These are phyloP conservation scores for Psephotus haematonotus DNA, from an alignment of 2,113 vertebrate genomes.

Conservation along the genomic window DNA sequence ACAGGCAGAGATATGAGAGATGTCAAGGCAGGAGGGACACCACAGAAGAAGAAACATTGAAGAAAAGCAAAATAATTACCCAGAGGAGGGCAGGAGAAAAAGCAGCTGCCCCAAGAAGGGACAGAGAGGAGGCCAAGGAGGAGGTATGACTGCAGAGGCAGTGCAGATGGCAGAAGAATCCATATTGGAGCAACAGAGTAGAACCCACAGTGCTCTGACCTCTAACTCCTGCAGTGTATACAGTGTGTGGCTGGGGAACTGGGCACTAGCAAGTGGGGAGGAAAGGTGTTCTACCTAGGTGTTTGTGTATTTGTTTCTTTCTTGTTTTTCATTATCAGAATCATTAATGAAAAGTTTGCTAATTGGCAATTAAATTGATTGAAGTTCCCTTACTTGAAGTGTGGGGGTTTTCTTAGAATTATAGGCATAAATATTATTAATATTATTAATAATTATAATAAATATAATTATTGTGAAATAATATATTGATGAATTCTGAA, in stretches of 20 bases:
- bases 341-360: neutral
- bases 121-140: neutral
- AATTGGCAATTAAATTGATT: neutral
- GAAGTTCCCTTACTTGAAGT: neutral
- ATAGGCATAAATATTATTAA: neutral
- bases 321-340: neutral
- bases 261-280: neutral
- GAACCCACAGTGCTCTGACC: neutral
- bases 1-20: neutral
- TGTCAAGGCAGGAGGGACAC: neutral
- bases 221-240: neutral
- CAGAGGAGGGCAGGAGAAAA: neutral
- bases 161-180: neutral
- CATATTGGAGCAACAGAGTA: neutral
- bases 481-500: neutral
- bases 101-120: neutral
- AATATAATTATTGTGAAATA: neutral
- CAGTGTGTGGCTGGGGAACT: accelerated
- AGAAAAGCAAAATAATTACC: neutral
- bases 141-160: neutral
- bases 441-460: neutral
- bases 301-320: neutral
- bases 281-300: neutral
- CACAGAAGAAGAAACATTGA: neutral
- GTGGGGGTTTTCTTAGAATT: neutral